A percentile compares a stretch with the other conserved stretches of the same genome.
Conservation (phyloP, 23 tunicate species). For the Diplosoma virens region DNA sequence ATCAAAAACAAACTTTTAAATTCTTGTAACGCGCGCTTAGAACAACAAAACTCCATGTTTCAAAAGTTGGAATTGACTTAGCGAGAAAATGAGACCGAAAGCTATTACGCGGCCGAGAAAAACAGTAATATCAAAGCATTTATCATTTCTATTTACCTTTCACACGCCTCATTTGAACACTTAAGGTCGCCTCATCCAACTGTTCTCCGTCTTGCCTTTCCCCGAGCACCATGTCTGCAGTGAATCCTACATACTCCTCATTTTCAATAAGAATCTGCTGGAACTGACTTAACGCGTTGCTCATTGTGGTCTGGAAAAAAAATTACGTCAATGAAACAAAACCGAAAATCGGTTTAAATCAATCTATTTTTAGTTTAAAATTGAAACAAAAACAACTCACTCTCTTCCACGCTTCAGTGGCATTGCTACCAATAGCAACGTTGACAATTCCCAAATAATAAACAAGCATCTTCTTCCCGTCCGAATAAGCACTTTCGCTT, state of each 20-base stretch:
- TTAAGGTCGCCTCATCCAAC: constrained; percentile 16
- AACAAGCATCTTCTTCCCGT: constrained; percentile 35
- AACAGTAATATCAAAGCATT: too few species aligned
- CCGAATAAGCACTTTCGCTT: background rate
- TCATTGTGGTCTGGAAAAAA: constrained; percentile 2
- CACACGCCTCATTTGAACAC: constrained; percentile 40
- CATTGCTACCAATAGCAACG: constrained; percentile 52
- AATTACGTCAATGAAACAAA: too few species aligned
- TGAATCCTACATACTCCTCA: constrained; percentile 58
- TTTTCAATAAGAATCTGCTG: constrained; percentile 35
- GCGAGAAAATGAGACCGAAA: too few species aligned
- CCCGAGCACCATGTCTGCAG: constrained; percentile 34
- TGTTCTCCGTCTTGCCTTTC: background rate
- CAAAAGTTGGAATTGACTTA: too few species aligned
- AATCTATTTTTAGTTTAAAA: too few species aligned
- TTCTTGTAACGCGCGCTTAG: too few species aligned
- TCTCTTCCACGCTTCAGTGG: constrained; percentile 49
- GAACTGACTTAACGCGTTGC: constrained; percentile 2
- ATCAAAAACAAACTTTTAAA: too few species aligned
- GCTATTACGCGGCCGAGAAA: too few species aligned
- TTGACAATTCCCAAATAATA: constrained; percentile 66
- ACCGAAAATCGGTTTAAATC: too few species aligned
- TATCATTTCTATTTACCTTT: too few species aligned
- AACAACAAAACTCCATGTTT: too few species aligned
- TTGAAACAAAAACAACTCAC: too few species aligned